These are phyloP conservation scores for Drosophila tropicalis DNA, from an alignment of 1,140 invertebrate genomes.

Conservation along the genomic window DNA sequence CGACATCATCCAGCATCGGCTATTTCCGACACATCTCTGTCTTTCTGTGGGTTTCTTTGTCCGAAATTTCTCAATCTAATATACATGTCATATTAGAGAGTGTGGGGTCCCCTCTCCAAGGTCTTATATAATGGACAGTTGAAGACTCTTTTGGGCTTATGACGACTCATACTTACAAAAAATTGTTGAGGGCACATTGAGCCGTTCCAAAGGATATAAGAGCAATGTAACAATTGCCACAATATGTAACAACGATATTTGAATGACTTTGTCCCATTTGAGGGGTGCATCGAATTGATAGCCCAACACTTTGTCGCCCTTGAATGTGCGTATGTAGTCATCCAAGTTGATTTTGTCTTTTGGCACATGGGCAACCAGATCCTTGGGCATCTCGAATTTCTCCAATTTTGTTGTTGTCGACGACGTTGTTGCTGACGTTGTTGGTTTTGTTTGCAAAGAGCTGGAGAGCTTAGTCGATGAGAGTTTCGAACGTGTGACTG, in stretches of 20 bases:
- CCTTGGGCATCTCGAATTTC: conserved; percentile 31
- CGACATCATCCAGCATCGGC: conserved; percentile 2
- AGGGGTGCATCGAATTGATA: conserved; percentile 75
- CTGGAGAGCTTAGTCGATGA: conserved; percentile 12
- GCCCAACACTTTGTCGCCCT: conserved; percentile 71
- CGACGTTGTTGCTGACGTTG: not conserved
- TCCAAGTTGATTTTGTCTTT: conserved; percentile 73
- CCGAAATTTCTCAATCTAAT: conserved; percentile 27
- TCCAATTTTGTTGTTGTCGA: not conserved
- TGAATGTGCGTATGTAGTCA: conserved; percentile 63
- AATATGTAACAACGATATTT: conserved; percentile 78
- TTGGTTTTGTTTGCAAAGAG: not conserved
- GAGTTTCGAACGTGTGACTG: conserved; percentile 43
- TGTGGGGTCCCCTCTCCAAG: not conserved
- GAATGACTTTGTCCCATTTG: conserved; percentile 83
- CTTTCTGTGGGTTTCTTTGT: conserved; percentile 11
- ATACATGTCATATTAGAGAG: conserved; percentile 13
- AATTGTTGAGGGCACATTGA: conserved; percentile 45
- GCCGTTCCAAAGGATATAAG: conserved; percentile 52
- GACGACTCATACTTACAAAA: conserved; percentile 74
- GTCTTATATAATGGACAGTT: conserved; percentile 25
- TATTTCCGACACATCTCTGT: conserved; percentile 11
- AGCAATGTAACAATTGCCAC: conserved; percentile 47
- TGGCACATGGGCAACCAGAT: conserved; percentile 51
- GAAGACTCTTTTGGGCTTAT: not conserved